These are phyloP conservation scores for Notarius lentiginosus DNA, from an alignment of 2,113 vertebrate genomes.

Conservation along the genomic window DNA sequence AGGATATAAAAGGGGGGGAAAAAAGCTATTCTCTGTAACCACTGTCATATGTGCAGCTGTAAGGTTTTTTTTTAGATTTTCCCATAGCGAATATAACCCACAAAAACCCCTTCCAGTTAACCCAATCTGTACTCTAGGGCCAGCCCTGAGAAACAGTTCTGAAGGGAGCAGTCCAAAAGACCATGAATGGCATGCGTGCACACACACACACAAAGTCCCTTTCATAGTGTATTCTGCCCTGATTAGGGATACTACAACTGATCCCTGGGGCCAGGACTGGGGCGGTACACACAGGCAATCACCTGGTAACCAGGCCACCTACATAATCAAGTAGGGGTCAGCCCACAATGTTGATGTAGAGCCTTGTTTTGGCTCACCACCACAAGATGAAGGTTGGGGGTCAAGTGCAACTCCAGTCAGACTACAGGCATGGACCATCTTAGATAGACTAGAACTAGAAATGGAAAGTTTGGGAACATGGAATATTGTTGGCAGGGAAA, in stretches of 20 bases:
- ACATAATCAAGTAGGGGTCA: neutral
- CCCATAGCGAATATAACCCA: neutral
- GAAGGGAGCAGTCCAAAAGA: neutral
- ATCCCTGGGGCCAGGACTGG: neutral
- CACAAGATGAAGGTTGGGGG: neutral
- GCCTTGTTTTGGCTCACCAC: neutral
- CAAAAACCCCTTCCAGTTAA: neutral
- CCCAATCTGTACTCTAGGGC: neutral
- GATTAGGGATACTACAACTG: neutral
- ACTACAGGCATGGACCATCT: neutral
- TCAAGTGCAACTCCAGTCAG: neutral
- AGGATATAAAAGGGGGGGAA: no score
- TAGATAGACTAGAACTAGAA: neutral
- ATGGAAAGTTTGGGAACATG: neutral
- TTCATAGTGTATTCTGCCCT: neutral
- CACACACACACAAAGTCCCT: neutral
- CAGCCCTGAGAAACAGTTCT: neutral
- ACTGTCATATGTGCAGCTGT: neutral
- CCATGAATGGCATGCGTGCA: neutral
- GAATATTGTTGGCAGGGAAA: neutral
- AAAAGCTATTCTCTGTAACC: neutral
- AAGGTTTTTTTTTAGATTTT: neutral
- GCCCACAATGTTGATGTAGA: neutral
- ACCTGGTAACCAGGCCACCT: neutral
- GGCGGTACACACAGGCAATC: neutral